Percentiles rank a stretch among this genome's conserved stretches.
phyloP scores from a whole-genome alignment of 2,888 invertebrate genomes.

The Ichneumon xanthorius region DNA sequence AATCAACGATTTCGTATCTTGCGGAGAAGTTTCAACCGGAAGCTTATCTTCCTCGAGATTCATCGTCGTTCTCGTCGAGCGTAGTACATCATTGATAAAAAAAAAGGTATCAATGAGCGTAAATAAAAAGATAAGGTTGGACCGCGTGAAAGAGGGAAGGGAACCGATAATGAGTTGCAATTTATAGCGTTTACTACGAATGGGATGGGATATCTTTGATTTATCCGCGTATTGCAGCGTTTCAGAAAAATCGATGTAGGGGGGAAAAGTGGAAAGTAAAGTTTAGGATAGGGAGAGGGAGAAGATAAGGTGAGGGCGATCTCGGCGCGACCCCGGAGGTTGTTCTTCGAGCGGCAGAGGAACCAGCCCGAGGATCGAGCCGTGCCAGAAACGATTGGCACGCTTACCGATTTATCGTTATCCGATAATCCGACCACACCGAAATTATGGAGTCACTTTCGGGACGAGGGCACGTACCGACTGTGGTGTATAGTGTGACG shows the following conservation, averaged over 20 bases:
- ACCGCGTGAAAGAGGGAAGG: conserved; percentile 6
- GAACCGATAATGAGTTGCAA: conserved; percentile 37
- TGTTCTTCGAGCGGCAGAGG: conserved; percentile 8
- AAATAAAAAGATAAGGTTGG: conserved; percentile 61
- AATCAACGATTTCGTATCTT: conserved; percentile 46
- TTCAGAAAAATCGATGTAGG: conserved; percentile 11
- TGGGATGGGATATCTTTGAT: conserved; percentile 24
- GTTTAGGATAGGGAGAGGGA: conserved; percentile 18
- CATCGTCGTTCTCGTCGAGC: conserved; percentile 20
- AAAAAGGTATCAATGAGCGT: conserved; percentile 37
- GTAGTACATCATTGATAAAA: conserved; percentile 51
- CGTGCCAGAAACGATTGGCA: conserved; percentile 64
- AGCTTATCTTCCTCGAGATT: conserved; percentile 53
- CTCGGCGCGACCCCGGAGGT: conserved; percentile 33
- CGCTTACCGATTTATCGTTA: conserved; percentile 66
- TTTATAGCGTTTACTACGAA: conserved; percentile 3
- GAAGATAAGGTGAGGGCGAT: conserved; percentile 55
- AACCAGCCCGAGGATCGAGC: conserved; percentile 42
- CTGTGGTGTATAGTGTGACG: background rate
- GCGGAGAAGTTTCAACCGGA: conserved; percentile 53
- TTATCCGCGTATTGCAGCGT: conserved; percentile 42
- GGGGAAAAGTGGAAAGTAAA: background rate
- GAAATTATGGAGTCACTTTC: conserved; percentile 61
- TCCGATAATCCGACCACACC: conserved; percentile 50
- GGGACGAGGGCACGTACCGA: conserved; percentile 23